A percentile compares a stretch with the other conserved stretches of the same genome.
phyloP scores from a whole-genome alignment of 2,113 vertebrate genomes.

The Strix aluco region DNA sequence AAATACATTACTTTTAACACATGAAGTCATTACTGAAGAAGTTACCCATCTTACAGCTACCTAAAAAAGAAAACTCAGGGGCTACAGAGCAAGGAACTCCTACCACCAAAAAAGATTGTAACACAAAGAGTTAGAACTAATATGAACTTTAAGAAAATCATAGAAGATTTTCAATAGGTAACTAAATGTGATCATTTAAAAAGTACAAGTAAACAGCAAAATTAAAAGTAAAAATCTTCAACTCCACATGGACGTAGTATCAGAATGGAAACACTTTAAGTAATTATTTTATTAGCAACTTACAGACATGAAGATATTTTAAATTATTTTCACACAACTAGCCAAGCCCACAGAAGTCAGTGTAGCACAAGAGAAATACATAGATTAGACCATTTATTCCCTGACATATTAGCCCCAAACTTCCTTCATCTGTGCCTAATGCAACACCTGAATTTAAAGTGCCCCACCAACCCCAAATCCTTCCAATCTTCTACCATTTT shows the following conservation, averaged over 20 bases:
- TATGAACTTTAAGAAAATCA: constrained; percentile 70
- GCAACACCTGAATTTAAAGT: neutral
- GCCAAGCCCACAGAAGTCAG: neutral
- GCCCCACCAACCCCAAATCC: neutral
- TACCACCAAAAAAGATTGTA: constrained; percentile 54
- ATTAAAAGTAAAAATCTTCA: neutral
- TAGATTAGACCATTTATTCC: neutral
- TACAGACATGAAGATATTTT: neutral
- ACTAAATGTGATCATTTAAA: neutral
- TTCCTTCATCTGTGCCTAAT: neutral
- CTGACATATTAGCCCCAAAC: neutral
- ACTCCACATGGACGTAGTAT: neutral
- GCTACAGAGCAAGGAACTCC: constrained; percentile 25
- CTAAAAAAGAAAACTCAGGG: neutral
- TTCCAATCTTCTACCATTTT: no score
- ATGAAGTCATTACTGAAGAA: neutral
- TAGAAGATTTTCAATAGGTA: constrained; percentile 45
- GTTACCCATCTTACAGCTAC: neutral
- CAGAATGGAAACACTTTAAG: neutral
- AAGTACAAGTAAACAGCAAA: neutral
- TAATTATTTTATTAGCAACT: neutral
- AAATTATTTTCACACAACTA: neutral
- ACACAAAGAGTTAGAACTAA: constrained; percentile 72
- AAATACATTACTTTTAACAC: neutral
- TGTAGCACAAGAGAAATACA: neutral